Evolutionary conservation across 2,797 vertebrate genomes (phyloP), one percentile per base, ranked within the genome.

Genomic region (Caiman crocodilus): DNA sequence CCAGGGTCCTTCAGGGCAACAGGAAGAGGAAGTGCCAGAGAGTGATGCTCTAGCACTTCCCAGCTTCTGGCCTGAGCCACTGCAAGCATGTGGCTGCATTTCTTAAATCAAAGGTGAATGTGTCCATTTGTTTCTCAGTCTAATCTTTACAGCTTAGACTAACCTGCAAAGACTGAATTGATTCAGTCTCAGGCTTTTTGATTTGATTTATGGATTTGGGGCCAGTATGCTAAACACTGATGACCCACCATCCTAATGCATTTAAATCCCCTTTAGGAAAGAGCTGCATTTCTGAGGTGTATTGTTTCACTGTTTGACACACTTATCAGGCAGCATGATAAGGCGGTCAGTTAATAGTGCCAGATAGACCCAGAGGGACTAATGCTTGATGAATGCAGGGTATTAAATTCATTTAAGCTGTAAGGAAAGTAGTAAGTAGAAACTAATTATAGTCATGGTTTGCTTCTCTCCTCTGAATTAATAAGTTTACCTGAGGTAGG

Each of bases 221-320:
- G 71, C 28, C 30, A 76, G 11, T 55, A 26, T 67, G 23, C 65
- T 88, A 63, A 55, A 35, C 6, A n/a, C 21, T 88, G 76, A 77
- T 17, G 85, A 61, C 57, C 58, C 74, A 57, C 26, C 73, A 23
- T 11, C 9, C 14, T 21, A 35, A 64, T 63, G 57, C 11, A 57
- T 67, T 92, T 71, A 87, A 88, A 88, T 81, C 21, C 85, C 13
- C 28, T 42, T 60, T 77, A 30, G 25, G 28, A 92, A 87, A 84
- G 85, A 18, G 67, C 32, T 18, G 69, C 84, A 75, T 30, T 0
- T 60, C 14, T 32, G 88, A 93, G 88, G 77, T 30, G 74, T 2
- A 6, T 20, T 14, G 5, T 15, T 55, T 85, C 30, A 16, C 56
- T 86, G 5, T 35, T 28, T 7, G 30, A 32, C 7, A 81, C 28